These are phyloP conservation scores for Apostichopus leukothele DNA, from an alignment of 53 echinoderm and acorn worm genomes.

Conservation along the genomic window DNA sequence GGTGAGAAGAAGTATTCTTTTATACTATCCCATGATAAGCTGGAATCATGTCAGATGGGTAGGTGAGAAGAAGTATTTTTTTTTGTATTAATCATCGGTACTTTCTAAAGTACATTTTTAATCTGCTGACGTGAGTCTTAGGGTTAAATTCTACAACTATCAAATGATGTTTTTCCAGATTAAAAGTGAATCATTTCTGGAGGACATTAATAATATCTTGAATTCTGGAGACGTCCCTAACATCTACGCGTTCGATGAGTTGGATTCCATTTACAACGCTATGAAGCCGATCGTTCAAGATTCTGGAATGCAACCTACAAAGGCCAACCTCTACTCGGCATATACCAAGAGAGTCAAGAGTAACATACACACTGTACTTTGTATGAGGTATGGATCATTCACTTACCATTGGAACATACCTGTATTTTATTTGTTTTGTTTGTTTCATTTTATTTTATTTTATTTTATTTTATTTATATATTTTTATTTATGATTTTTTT, in stretches of 20 bases:
- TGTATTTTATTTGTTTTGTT: background rate
- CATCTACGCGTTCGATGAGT: slow-evolving; percentile 92
- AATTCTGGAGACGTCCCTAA: slow-evolving; percentile 98
- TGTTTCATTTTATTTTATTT: too few species aligned
- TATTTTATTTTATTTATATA: too few species aligned
- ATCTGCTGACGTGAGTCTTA: too few species aligned
- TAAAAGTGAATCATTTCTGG: slow-evolving; percentile 95
- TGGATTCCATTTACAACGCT: slow-evolving; percentile 85
- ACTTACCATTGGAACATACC: background rate
- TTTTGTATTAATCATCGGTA: too few species aligned
- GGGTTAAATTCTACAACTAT: too few species aligned
- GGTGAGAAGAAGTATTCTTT: too few species aligned
- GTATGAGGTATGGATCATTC: slow-evolving; percentile 73
- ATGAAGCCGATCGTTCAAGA: slow-evolving; percentile 96
- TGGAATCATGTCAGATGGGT: too few species aligned
- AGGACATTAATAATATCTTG: slow-evolving; percentile 97
- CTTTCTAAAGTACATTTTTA: too few species aligned
- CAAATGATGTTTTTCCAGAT: slow-evolving; percentile 58
- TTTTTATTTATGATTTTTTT: too few species aligned
- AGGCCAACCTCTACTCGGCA: slow-evolving; percentile 91
- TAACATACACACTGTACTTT: slow-evolving; percentile 92
- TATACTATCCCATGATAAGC: too few species aligned
- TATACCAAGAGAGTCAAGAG: slow-evolving; percentile 96
- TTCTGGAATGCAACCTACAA: slow-evolving; percentile 85
- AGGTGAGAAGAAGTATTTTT: too few species aligned